Evolutionary conservation across 2,113 vertebrate species (phyloP).

Genomic region (Pachycephala philippinensis): DNA sequence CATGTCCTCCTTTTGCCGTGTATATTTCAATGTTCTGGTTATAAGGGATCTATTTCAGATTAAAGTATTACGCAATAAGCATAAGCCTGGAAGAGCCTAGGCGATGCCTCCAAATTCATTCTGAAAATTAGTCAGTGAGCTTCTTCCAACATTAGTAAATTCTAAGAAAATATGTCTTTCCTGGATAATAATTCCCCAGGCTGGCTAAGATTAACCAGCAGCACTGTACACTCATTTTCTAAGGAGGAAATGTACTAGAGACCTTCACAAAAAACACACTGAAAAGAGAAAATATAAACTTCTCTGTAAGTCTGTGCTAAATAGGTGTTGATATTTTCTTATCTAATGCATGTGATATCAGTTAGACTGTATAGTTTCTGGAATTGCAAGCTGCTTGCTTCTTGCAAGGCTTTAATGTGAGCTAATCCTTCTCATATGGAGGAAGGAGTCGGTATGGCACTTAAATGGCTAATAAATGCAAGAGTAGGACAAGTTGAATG

Average conservation of each 20-base stretch:
- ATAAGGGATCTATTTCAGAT: neutral
- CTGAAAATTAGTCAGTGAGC: neutral
- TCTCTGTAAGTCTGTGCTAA: neutral
- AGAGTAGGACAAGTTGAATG: neutral
- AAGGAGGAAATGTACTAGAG: neutral
- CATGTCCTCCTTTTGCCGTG: neutral
- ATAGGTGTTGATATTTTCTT: neutral
- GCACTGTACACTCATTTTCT: neutral
- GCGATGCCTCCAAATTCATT: neutral
- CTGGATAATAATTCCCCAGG: neutral
- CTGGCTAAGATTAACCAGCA: neutral
- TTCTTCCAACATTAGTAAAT: neutral
- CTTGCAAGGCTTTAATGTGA: neutral
- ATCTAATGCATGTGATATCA: neutral
- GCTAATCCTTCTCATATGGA: neutral
- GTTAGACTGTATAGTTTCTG: neutral
- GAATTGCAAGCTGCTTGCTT: neutral
- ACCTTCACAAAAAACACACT: neutral
- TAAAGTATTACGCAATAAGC: neutral
- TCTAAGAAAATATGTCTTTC: neutral
- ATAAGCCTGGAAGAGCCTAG: neutral
- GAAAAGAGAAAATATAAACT: neutral
- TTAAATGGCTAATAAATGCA: neutral
- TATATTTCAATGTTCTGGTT: neutral
- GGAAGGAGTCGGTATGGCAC: neutral